Evolutionary conservation across 2,797 vertebrate genomes (phyloP), one percentile per base, ranked within the genome.

Genomic region (Acanthurus leucopareius): DNA sequence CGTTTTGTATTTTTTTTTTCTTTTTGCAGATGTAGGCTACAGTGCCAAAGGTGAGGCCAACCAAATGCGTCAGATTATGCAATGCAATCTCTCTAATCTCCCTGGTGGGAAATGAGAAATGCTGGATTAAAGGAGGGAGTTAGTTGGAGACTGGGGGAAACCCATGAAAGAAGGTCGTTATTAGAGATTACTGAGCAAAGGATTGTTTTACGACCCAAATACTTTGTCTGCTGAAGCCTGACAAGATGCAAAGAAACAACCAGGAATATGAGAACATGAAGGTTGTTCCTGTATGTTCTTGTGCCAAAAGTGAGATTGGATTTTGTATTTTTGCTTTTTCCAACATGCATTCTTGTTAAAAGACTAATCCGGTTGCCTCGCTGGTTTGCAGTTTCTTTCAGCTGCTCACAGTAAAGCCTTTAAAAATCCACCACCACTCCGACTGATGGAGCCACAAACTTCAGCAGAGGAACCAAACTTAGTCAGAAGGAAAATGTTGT

Each of bases 151-250:
- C 25, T 3, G 35, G 15, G 69, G 76, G 77, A 84, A 78, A 75
- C 73, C 73, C 10, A 28, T 74, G 69, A 85, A 87, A 89, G 83
- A 81, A 83, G 42, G 69, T 69, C 4, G 68, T 86, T 82, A 85
- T 90, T 90, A 78, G 74, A 91, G 89, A 90, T 94, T 94, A 90
- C 22, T 22, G 69, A 10, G 61, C 32, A 71, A 78, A 60, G 70
- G 80, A 65, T 86, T 88, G 72, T 83, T 81, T 65, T 73, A 77
- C 72, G 83, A 89, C 84, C 88, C 73, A 82, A 76, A 91, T 91
- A 73, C 57, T 76, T 75, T 51, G 69, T 64, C 76, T 64, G 35
- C 68, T 67, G 65, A 61, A 65, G 72, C 11, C 15, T 7, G 28
- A 59, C 53, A 1, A 22, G 44, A 65, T 75, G 61, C 65, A 62